Evolutionary conservation across 2,888 invertebrate species (phyloP).

Genomic region (Conomelus anceps): DNA sequence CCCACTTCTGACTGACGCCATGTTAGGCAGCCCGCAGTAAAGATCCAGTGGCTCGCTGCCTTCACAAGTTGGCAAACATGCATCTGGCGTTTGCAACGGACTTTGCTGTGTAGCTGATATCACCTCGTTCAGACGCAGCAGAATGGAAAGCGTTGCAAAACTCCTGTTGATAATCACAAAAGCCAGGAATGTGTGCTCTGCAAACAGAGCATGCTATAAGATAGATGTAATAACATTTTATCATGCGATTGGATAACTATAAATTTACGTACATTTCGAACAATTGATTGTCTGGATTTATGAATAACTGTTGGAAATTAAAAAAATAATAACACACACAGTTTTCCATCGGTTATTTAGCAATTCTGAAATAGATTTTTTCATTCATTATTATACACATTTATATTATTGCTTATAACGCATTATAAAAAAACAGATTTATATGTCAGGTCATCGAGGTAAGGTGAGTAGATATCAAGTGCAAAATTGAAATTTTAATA

Average conservation of each 20-base stretch:
- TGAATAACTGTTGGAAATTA: too few species aligned
- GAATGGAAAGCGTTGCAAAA: slow-evolving; percentile 55
- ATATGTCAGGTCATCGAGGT: background rate
- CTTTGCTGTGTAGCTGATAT: slow-evolving; percentile 11
- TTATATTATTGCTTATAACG: too few species aligned
- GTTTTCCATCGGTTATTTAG: too few species aligned
- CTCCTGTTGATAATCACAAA: slow-evolving; percentile 56
- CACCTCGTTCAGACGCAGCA: slow-evolving; percentile 46
- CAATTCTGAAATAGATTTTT: too few species aligned
- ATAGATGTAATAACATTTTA: background rate
- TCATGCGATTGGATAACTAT: too few species aligned
- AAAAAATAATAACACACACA: too few species aligned
- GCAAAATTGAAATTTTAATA: too few species aligned
- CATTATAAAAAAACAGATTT: too few species aligned
- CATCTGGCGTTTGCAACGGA: slow-evolving; percentile 39
- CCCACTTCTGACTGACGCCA: slow-evolving; percentile 64
- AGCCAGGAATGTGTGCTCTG: slow-evolving; percentile 55
- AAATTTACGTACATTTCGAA: too few species aligned
- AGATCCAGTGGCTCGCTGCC: slow-evolving; percentile 45
- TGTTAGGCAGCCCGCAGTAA: slow-evolving; percentile 52
- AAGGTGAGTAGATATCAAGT: background rate
- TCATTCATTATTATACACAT: too few species aligned
- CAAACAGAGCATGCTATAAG: slow-evolving; percentile 27
- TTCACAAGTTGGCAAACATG: background rate
- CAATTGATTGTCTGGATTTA: too few species aligned